Evolutionary conservation across 1,140 invertebrate genomes (phyloP), one percentile per base, ranked within the genome.

Genomic region (Drosophila novamexicana): DNA sequence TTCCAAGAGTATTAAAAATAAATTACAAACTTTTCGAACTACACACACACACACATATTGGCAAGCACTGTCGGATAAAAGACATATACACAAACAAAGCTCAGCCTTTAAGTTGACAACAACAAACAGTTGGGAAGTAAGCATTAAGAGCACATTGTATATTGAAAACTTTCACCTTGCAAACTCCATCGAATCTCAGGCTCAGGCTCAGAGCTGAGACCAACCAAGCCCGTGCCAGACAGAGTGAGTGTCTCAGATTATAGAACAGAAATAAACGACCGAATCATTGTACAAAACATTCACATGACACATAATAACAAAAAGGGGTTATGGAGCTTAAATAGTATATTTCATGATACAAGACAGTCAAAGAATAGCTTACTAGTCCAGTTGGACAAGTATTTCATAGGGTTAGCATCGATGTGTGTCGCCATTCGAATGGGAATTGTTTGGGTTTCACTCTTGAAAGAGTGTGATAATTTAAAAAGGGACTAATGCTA

Each of bases 1-100:
- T 70, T 63, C 40, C 32, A 54, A 44, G 44, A 67, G 70, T 54
- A 65, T 66, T 58, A 42, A 66, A 73, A 54, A 67, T 40, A 53
- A 66, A 72, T 66, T 66, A 34, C 34, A 61, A 68, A 59, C 52
- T 54, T 54, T 14, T 14, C 2, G 47, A 53, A 57, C 18, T 18
- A 6, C 29, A 34, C 14, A 42, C 29, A 7, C 14, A 8, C n/a
- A 42, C 47, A 39, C 47, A 53, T 8, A 29, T 7, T n/a, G 22
- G 12, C 14, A n/a, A 12, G 6, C 9, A 49, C 7, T 44, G 42
- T 3, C 7, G 14, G 14, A 44, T 1, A 49, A 10, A 10, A 47
- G 9, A 54, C 9, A 1, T 9, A 65, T 36, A 50, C 22, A 42
- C 18, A 29, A 9, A 37, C 29, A 52, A 29, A 66, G 42, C 65